phyloP scores from a whole-genome alignment of 2,113 vertebrate species.

The Clarias macrocephalus region DNA sequence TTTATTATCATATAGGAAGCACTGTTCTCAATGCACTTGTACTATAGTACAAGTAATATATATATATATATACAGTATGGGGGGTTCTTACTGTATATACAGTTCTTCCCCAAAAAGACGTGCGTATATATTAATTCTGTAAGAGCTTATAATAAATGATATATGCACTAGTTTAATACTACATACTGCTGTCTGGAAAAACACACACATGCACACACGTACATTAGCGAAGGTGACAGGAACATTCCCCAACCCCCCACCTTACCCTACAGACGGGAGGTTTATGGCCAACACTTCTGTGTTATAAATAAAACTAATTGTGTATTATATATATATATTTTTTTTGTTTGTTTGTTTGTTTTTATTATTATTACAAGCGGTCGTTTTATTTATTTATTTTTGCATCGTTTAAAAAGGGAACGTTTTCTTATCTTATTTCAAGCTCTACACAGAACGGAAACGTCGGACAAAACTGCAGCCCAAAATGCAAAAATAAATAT shows the following conservation, averaged over 20 bases:
- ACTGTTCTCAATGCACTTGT: too few species aligned
- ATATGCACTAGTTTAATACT: background rate
- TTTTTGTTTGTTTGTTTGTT: too few species aligned
- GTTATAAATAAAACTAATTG: background rate
- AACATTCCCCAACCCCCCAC: background rate
- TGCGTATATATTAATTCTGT: too few species aligned
- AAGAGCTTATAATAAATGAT: too few species aligned
- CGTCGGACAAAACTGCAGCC: background rate
- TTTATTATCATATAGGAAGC: too few species aligned
- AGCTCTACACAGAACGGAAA: background rate
- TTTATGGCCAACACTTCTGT: background rate
- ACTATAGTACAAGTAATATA: too few species aligned
- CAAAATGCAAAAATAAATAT: background rate
- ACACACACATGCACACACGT: background rate
- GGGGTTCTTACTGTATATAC: too few species aligned
- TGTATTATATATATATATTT: background rate
- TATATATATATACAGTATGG: too few species aligned
- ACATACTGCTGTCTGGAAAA: background rate
- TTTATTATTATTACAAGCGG: background rate
- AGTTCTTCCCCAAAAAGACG: too few species aligned
- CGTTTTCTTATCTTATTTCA: background rate
- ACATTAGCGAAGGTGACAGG: constrained; percentile 13
- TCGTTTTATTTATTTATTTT: background rate
- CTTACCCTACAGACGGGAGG: background rate
- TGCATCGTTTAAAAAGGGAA: background rate